phyloP scores from a whole-genome alignment of 2,888 invertebrate species.

The Dioctria linearis region DNA sequence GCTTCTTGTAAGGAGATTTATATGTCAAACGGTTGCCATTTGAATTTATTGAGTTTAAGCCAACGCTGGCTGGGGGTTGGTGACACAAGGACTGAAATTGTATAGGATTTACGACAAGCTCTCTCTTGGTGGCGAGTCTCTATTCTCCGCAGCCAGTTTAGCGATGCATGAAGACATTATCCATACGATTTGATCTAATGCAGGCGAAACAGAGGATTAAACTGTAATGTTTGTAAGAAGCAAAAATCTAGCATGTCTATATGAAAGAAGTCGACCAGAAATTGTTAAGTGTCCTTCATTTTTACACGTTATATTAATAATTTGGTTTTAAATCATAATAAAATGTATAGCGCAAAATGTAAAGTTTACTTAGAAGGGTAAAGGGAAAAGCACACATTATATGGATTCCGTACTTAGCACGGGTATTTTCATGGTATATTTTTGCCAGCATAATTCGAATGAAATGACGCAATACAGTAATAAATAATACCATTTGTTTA shows the following conservation, averaged over 20 bases:
- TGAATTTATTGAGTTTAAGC: constrained; percentile 58
- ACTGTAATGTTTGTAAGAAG: not conserved
- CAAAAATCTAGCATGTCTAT: not conserved
- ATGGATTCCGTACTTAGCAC: too few relatives aligned
- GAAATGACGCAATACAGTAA: too few relatives aligned
- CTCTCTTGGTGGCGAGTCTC: constrained; percentile 5
- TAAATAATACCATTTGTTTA: too few relatives aligned
- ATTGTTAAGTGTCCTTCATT: not conserved
- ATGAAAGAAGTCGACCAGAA: not conserved
- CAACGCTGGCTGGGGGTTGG: constrained; percentile 5
- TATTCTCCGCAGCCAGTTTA: constrained; percentile 13
- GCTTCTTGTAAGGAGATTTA: constrained; percentile 58
- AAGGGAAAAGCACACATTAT: too few relatives aligned
- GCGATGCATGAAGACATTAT: constrained; percentile 47
- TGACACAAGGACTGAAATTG: constrained; percentile 54
- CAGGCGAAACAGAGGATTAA: constrained; percentile 37
- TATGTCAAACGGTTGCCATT: constrained; percentile 58
- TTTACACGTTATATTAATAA: too few relatives aligned
- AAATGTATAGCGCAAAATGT: too few relatives aligned
- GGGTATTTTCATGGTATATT: too few relatives aligned
- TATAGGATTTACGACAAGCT: constrained; percentile 57
- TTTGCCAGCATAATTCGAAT: too few relatives aligned
- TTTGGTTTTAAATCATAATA: too few relatives aligned
- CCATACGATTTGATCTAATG: constrained; percentile 53
- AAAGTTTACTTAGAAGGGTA: too few relatives aligned